Conservation (phyloP, 2,113 vertebrate genomes). For the Panthera tigris region DNA sequence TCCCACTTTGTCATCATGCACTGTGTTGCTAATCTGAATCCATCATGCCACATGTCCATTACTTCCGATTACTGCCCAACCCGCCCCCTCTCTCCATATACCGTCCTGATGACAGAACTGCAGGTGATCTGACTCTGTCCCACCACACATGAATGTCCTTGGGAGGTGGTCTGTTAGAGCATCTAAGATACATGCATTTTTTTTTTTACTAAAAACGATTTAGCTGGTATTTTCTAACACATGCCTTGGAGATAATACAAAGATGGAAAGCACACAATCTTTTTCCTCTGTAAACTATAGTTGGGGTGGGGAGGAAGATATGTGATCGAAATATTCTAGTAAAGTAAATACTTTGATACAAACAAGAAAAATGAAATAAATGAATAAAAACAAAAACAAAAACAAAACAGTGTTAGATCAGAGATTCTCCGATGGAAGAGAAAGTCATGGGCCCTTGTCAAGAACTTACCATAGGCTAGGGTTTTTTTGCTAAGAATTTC, state of each 20-base stretch:
- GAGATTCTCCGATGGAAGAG: background rate
- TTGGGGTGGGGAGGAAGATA: background rate
- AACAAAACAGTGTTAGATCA: background rate
- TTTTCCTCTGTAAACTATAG: background rate
- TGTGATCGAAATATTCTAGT: background rate
- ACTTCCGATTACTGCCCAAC: background rate
- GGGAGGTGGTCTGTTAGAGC: accelerated
- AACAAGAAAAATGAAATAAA: background rate
- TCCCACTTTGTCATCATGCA: background rate
- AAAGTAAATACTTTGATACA: background rate
- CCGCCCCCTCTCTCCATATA: background rate
- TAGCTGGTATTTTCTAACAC: background rate
- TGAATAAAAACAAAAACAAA: background rate
- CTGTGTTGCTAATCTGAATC: background rate
- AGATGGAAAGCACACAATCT: background rate
- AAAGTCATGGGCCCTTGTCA: background rate
- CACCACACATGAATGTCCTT: accelerated
- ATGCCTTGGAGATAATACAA: background rate
- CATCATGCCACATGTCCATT: accelerated
- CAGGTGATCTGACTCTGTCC: background rate
- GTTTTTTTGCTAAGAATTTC: background rate
- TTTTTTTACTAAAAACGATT: background rate
- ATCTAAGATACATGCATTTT: background rate
- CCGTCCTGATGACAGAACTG: accelerated
- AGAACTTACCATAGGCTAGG: accelerated